phyloP scores from a whole-genome alignment of 2,113 vertebrate genomes.

The Myanophis thanlyinensis region DNA sequence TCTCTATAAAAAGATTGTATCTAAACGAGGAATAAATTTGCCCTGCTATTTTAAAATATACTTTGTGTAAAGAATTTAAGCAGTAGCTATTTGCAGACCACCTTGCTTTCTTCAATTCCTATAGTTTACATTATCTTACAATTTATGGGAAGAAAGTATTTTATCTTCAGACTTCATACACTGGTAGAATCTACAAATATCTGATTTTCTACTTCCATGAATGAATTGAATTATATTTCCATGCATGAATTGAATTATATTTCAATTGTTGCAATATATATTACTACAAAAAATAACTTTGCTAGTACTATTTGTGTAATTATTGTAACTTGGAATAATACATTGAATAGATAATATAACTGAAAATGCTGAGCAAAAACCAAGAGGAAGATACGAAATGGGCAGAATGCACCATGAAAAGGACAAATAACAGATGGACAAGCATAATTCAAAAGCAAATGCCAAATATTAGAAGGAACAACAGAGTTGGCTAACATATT shows the following conservation, averaged over 20 bases:
- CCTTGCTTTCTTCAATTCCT: neutral
- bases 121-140: neutral
- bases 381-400: conserved; percentile 65
- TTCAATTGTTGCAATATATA: neutral
- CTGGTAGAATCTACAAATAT: neutral
- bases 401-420: conserved; percentile 67
- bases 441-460: conserved; percentile 69
- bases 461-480: conserved; percentile 69
- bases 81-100: neutral
- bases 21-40: neutral
- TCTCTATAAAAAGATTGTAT: neutral
- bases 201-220: neutral
- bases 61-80: neutral
- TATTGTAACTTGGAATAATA: neutral
- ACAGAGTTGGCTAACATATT: conserved; percentile 66
- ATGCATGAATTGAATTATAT: neutral
- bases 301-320: neutral
- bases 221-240: neutral
- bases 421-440: conserved; percentile 78
- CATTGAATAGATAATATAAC: conserved; percentile 47
- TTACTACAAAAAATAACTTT: neutral
- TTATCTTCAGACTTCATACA: neutral
- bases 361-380: conserved; percentile 56
- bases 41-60: neutral
- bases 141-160: neutral